phyloP scores from a whole-genome alignment of 2,888 invertebrate species.

The Conops quadrifasciatus region DNA sequence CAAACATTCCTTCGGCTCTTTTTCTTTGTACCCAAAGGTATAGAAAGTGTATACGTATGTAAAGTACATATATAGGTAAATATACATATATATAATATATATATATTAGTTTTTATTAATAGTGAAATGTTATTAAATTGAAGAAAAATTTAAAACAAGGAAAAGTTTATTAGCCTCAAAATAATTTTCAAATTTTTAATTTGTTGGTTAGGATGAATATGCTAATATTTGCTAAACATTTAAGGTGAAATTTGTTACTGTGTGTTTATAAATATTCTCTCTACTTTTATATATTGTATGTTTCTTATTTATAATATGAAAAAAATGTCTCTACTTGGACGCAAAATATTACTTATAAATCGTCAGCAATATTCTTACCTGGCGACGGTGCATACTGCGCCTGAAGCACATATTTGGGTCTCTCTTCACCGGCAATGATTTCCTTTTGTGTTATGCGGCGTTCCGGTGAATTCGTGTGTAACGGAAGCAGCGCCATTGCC shows the following conservation, averaged over 20 bases:
- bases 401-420: conserved; percentile 67
- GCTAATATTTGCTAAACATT: too few relatives aligned
- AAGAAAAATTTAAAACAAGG: too few relatives aligned
- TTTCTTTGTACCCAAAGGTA: background rate
- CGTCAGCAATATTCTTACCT: too few relatives aligned
- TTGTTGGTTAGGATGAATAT: too few relatives aligned
- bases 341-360: too few relatives aligned
- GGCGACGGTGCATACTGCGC: conserved; percentile 60
- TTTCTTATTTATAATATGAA: conserved; percentile 43
- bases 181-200: too few relatives aligned
- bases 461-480: conserved; percentile 65
- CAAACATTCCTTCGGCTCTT: too few relatives aligned
- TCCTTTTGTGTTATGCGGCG: conserved; percentile 69
- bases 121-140: too few relatives aligned
- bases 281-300: background rate
- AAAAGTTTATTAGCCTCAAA: too few relatives aligned
- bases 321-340: background rate
- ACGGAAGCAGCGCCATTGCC: conserved; percentile 64
- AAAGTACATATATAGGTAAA: background rate
- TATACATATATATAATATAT: background rate
- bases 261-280: background rate
- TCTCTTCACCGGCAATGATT: conserved; percentile 73
- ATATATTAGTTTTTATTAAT: too few relatives aligned
- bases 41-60: background rate
- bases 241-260: too few relatives aligned